Base-by-base conservation (phyloP, 2,113 vertebrate genomes). In the Passer montanus region DNA sequence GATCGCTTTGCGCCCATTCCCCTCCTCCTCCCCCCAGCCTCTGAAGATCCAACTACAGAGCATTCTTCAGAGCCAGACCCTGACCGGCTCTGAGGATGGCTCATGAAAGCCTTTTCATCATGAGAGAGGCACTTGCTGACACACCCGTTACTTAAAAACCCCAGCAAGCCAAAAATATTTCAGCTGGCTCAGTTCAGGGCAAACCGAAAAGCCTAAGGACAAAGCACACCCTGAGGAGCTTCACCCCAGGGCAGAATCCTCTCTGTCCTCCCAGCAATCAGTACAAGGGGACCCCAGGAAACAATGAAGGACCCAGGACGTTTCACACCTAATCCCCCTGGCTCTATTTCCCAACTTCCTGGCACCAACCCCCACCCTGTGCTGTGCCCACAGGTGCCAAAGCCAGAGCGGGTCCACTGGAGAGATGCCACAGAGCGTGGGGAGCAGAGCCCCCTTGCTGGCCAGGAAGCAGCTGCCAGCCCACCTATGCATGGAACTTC, bases 121-220 rank as follows among this genome's bases (percentile, higher is more conserved):
- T 58, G 63, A 64, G 31, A 91, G 79, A 85, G 50, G 84, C 94
- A 84, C 95, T 92, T 62, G 77, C 84, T 82, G 94, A 90, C 96
- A 96, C 94, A 96, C 96, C 94, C 95, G 4, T 87, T 80, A 94
- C 93, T 95, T 95, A 96, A 93, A 97, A 95, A 96, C 59, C 92
- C 94, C 91, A 96, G 63, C 49, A 82, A 92, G 89, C 74, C 93
- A 80, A 93, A 96, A 95, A 95, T 95, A 97, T 69, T 94, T 77
- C 27, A 2, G 50, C 56, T 68, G 73, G 55, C 90, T 88, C 4
- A 3, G 11, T 76, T 73, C 72, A 77, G 72, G 43, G 87, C 82
- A 76, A 76, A 81, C 70, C 55, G 7, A 78, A 87, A 62, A 90
- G n/a, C 70, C 55, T 49, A 3, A 59, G 69, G 73, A 73, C 73